Evolutionary conservation across 92 coral and sea anemone species (phyloP), one percentile per base, ranked within the genome.

Genomic region (Hydrozoanthus gracilis): DNA sequence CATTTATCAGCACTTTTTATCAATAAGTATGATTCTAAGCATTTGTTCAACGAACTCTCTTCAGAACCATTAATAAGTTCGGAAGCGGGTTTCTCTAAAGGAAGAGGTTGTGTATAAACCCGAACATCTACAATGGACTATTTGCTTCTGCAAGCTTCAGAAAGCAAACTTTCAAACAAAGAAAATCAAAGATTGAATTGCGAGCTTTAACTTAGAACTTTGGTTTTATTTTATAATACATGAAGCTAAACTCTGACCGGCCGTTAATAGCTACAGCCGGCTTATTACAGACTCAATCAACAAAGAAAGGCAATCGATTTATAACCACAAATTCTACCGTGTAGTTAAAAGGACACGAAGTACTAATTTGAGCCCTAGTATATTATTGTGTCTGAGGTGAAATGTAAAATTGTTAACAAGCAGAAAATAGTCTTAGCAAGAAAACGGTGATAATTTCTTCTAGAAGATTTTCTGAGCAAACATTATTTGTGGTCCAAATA

Each of bases 131-230:
- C 58, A 62, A 16, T 27, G 44, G 8, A 12, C 49, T 80, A 17
- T 80, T 80, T 65, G 60, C 73, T 76, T 76, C 71, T 20, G 8
- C 46, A 8, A 65, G 50, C 85, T 80, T 17, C 16, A 62, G 44
- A 80, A 65, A 79, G 55, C 84, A 79, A 79, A 62, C 84, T 58
- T 58, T 3, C 0, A 80, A 80, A 47, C 73, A 80, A 80, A 48
- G 17, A 80, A 2, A 5, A 6, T 46, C 46, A 64, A 80, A 27
- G 39, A 27, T 27, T 27, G 39, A 2, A 27, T 27, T 27, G 39
- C 39, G 39, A 27, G 39, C 39, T 2, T 27, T 27, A 27, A 27
- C 39, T 27, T 55, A 51, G 12, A 51, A 16, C 6, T 8, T 8
- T 4, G 12, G 3, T 17, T 44, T 17, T 9, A 50, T 55, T 49